phyloP scores from a whole-genome alignment of 2,888 invertebrate species.

The Parthenolecanium corni region DNA sequence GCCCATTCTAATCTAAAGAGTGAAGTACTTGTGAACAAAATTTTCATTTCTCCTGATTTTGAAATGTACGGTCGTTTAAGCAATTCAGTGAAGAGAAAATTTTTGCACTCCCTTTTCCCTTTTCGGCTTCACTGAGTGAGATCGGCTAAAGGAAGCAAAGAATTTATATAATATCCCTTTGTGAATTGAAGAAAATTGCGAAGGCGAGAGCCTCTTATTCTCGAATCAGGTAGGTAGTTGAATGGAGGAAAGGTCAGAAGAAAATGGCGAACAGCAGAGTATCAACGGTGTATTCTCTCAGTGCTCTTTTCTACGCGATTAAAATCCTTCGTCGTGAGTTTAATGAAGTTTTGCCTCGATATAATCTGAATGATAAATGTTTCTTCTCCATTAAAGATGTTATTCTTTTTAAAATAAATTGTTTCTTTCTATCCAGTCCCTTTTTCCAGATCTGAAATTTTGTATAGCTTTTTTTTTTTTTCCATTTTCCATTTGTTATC shows the following conservation, averaged over 20 bases:
- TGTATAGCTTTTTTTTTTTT: neutral
- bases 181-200: constrained; percentile 2
- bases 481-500: neutral
- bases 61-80: too few species aligned
- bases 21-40: too few species aligned
- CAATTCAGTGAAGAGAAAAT: too few species aligned
- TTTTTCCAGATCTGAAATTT: constrained; percentile 7
- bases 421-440: constrained; percentile 6
- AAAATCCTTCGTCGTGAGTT: constrained; percentile 1
- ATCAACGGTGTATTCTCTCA: neutral
- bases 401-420: constrained; percentile 23
- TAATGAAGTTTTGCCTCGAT: constrained; percentile 23
- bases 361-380: constrained; percentile 28
- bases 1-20: too few species aligned
- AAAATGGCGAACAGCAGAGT: constrained; percentile 1
- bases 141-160: neutral
- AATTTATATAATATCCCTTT: neutral
- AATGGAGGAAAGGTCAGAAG: neutral
- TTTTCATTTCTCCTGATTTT: too few species aligned
- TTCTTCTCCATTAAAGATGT: constrained; percentile 17
- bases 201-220: neutral
- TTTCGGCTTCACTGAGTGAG: neutral
- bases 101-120: neutral
- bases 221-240: constrained; percentile 2
- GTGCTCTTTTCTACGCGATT: neutral